Evolutionary conservation across 1,140 invertebrate genomes (phyloP).

Genomic region (Cydia fagiglandana): DNA sequence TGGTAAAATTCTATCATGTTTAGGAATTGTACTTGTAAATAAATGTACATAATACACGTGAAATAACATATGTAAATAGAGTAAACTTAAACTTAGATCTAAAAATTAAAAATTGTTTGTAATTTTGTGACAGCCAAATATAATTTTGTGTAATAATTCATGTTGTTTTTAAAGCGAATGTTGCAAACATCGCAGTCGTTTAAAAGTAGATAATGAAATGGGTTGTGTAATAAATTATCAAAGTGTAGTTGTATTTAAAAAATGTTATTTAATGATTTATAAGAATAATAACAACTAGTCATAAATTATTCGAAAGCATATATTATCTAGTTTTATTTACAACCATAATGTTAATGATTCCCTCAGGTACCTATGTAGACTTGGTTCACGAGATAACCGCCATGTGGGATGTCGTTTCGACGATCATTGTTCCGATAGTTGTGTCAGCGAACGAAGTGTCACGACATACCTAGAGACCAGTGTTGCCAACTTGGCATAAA

Average conservation of each 20-base stretch:
- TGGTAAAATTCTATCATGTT: neutral
- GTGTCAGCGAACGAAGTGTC: too few relatives aligned
- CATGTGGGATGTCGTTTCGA: too few relatives aligned
- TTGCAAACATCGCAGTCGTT: constrained; percentile 41
- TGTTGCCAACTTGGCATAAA: too few relatives aligned
- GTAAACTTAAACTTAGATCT: neutral
- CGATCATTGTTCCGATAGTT: too few relatives aligned
- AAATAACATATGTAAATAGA: constrained; percentile 41
- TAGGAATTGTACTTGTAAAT: neutral
- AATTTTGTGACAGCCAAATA: constrained; percentile 49
- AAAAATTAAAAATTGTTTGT: constrained; percentile 37
- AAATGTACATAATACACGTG: neutral
- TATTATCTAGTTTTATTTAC: constrained; percentile 29
- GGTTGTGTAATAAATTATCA: constrained; percentile 76
- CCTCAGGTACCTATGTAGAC: too few relatives aligned
- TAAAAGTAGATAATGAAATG: constrained; percentile 59
- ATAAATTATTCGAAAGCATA: constrained; percentile 51
- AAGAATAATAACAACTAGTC: constrained; percentile 58
- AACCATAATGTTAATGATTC: neutral
- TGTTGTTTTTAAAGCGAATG: constrained; percentile 34
- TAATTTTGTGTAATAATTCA: constrained; percentile 43
- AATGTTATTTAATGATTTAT: constrained; percentile 70
- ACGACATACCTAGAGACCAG: too few relatives aligned
- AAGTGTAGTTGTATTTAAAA: constrained; percentile 63
- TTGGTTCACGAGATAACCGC: too few relatives aligned